Base-by-base conservation (phyloP, 2,113 vertebrate species). In the mouse (Mus musculus) region DNA sequence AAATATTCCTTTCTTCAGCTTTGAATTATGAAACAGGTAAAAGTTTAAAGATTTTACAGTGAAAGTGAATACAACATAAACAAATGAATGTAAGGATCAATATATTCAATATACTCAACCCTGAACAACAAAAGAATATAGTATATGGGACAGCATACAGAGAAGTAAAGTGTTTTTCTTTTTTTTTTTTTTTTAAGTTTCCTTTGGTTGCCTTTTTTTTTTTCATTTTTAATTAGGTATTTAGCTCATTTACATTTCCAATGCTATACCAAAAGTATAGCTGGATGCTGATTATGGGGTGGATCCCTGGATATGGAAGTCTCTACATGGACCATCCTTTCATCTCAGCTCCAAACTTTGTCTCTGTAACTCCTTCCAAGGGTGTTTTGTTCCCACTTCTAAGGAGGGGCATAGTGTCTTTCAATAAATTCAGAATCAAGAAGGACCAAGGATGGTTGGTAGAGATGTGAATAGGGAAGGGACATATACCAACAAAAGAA, bases 381-480 rank as follows among this genome's bases (percentile, higher is more conserved):
- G n/a, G n/a, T n/a, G n/a, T n/a, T n/a, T n/a, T n/a, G n/a, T n/a
- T n/a, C n/a, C n/a, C n/a, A n/a, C n/a, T n/a, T n/a, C n/a, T n/a
- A n/a, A n/a, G n/a, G n/a, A n/a, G n/a, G n/a, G n/a, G n/a, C n/a
- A n/a, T n/a, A 52, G 7, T n/a, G n/a, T 7, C 52, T 1, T 26
- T 71, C 78, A 71, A 67, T 95, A n/a, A 4, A 59, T 78, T 85
- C 19, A 59, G 65, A 77, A 36, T 67, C 73, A 92, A 75, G 16
- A 91, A 75, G 11, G 76, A 36, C 16, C 71, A 61, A 82, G 65
- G 73, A 28, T 77, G 24, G 0, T 2, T n/a, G 3, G 7, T 1
- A 0, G 3, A 24, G 2, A 19, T 46, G 46, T 2, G 4, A 0
- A 1, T 56, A 3, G 39, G 67, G 52, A 73, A 54, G 54, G 3